Conservation (phyloP, 2,797 vertebrate genomes). For the Schizopygopsis pylzovi region DNA sequence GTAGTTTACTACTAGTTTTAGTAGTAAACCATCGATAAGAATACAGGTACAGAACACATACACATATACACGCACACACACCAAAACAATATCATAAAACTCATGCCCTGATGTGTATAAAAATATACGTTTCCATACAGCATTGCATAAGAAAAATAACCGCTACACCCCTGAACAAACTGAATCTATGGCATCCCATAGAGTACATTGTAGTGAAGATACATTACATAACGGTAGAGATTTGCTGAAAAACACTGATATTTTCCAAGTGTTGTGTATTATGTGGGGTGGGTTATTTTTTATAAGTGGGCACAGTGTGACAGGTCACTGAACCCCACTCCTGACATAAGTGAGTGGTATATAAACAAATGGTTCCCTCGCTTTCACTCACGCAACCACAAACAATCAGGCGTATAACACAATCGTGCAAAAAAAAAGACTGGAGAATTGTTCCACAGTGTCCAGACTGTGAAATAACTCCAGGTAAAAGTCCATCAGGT, state of each 20-base stretch:
- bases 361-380: constrained; percentile 74
- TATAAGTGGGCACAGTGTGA: constrained; percentile 70
- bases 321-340: constrained; percentile 70
- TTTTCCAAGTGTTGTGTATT: constrained; percentile 31
- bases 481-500: constrained; percentile 52
- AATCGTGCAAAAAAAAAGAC: background rate
- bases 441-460: constrained; percentile 32
- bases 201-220: constrained; percentile 50
- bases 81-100: constrained; percentile 72
- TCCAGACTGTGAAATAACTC: constrained; percentile 46
- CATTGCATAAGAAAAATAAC: constrained; percentile 82
- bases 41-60: constrained; percentile 67
- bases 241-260: constrained; percentile 59
- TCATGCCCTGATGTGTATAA: constrained; percentile 81
- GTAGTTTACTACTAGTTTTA: too few relatives aligned
- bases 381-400: constrained; percentile 12
- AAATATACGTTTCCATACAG: constrained; percentile 85
- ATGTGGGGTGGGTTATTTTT: constrained; percentile 37
- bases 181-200: constrained; percentile 56
- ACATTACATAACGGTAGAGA: constrained; percentile 57
- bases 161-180: constrained; percentile 59
- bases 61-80: constrained; percentile 56
- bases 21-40: constrained; percentile 67
- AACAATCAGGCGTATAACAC: constrained; percentile 15
- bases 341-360: constrained; percentile 71